phyloP scores from a whole-genome alignment of 2,888 invertebrate species.

The Cephalotes varians region DNA sequence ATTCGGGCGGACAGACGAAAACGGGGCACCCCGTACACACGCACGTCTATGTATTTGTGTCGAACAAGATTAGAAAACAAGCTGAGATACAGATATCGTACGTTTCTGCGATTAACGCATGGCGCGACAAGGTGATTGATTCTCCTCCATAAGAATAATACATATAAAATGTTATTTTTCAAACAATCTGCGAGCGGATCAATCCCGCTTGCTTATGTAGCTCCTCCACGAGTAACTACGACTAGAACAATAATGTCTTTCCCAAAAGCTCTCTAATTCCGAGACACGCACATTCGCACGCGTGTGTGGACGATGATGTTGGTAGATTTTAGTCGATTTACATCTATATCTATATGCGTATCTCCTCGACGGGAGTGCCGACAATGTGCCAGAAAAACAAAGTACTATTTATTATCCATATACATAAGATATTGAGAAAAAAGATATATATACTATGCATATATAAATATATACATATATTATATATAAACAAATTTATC shows the following conservation, averaged over 20 bases:
- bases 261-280: constrained; percentile 52
- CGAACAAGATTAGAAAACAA: constrained; percentile 30
- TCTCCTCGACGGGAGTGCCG: constrained; percentile 72
- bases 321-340: constrained; percentile 61
- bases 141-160: constrained; percentile 48
- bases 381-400: constrained; percentile 81
- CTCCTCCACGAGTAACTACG: constrained; percentile 52
- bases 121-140: constrained; percentile 65
- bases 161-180: constrained; percentile 63
- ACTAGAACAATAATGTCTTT: constrained; percentile 57
- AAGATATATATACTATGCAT: constrained; percentile 62
- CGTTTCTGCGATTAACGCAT: constrained; percentile 17
- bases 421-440: constrained; percentile 67
- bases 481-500: constrained; percentile 67
- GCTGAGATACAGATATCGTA: constrained; percentile 1
- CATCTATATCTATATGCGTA: constrained; percentile 68
- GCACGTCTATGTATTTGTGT: constrained; percentile 27
- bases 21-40: not conserved
- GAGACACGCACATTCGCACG: constrained; percentile 23
- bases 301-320: constrained; percentile 61
- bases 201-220: constrained; percentile 30
- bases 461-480: constrained; percentile 61
- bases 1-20: not conserved
- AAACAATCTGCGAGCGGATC: constrained; percentile 55
- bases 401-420: constrained; percentile 80